A percentile compares a stretch with the other conserved stretches of the same genome.
Conservation (phyloP, 2,113 vertebrate genomes). For the Pteronura brasiliensis region DNA sequence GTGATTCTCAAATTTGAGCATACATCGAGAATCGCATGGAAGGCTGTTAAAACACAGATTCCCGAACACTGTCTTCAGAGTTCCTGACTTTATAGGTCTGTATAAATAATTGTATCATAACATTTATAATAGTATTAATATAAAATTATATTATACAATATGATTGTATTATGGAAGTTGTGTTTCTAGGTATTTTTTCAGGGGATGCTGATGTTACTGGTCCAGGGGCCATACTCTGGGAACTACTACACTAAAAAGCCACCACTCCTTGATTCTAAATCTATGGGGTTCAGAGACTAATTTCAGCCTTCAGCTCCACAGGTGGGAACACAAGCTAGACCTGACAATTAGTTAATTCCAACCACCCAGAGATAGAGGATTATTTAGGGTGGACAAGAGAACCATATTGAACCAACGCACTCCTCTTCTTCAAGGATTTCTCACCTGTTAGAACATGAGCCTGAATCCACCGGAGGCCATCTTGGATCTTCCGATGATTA, state of each 20-base stretch:
- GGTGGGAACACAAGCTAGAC: neutral
- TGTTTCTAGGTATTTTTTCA: neutral
- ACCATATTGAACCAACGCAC: neutral
- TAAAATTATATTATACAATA: neutral
- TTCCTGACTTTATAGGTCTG: neutral
- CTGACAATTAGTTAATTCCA: neutral
- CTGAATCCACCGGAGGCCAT: neutral
- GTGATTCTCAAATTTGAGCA: slow-evolving; percentile 8
- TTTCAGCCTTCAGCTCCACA: neutral
- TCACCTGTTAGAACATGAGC: neutral
- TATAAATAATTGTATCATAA: neutral
- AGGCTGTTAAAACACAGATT: neutral
- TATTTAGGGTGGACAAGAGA: neutral
- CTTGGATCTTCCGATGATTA: neutral
- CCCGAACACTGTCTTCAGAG: neutral
- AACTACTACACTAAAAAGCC: neutral
- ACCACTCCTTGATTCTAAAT: neutral
- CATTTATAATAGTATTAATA: neutral
- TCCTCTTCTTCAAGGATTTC: neutral
- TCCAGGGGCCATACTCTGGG: neutral
- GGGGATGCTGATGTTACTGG: neutral
- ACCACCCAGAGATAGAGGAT: neutral
- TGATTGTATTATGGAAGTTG: neutral
- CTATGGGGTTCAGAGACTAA: neutral
- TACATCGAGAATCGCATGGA: neutral